Evolutionary conservation across 2,113 vertebrate genomes (phyloP).

Genomic region (Bubo blakistoni): DNA sequence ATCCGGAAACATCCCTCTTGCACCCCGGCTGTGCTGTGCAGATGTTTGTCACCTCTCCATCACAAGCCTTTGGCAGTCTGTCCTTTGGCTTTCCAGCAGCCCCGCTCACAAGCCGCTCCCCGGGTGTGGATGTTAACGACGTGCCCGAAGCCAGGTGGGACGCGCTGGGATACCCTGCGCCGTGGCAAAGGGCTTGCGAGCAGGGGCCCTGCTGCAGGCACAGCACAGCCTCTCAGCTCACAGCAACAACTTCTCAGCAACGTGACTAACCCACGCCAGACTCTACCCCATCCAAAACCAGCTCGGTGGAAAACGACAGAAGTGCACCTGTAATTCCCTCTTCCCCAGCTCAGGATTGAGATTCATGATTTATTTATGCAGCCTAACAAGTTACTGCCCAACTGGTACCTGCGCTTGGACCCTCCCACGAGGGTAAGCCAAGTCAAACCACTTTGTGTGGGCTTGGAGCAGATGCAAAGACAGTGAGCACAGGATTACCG

Average conservation of each 20-base stretch:
- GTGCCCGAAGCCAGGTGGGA: not conserved
- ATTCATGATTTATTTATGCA: not conserved
- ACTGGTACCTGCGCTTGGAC: not conserved
- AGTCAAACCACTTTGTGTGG: not conserved
- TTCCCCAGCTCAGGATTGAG: not conserved
- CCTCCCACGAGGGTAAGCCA: not conserved
- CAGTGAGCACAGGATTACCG: not conserved
- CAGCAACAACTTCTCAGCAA: not conserved
- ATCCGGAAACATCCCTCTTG: not conserved
- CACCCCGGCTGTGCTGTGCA: accelerated
- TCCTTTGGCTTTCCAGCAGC: not conserved
- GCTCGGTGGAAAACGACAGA: not conserved
- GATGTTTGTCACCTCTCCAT: not conserved
- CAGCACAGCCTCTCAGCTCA: not conserved
- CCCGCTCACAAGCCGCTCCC: not conserved
- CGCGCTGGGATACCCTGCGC: not conserved
- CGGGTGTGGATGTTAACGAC: accelerated
- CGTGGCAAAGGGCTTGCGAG: not conserved
- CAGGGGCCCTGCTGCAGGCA: not conserved
- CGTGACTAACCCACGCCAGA: not conserved
- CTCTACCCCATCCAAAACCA: not conserved
- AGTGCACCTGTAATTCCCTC: not conserved
- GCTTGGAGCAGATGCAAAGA: not conserved
- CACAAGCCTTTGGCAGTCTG: not conserved
- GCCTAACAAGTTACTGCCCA: constrained; percentile 10